These are phyloP conservation scores for Toxostoma redivivum DNA, from an alignment of 2,113 vertebrate species.

Conservation along the genomic window DNA sequence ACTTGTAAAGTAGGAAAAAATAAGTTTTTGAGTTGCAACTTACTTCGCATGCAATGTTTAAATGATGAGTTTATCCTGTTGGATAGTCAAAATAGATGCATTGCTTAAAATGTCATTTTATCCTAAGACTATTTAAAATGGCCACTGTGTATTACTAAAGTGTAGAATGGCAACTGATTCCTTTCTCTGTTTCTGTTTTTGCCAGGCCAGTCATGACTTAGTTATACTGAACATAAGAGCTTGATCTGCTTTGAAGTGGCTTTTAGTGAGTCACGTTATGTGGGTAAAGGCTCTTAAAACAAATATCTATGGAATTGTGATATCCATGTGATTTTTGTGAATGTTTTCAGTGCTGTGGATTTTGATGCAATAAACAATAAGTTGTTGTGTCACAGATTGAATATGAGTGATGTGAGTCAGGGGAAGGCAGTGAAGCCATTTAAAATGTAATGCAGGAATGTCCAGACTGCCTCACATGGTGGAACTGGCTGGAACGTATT, in stretches of 20 bases:
- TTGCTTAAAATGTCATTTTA: background rate
- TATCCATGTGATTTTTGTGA: background rate
- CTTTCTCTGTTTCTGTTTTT: background rate
- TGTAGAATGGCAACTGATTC: background rate
- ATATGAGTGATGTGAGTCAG: background rate
- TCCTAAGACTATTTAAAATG: background rate
- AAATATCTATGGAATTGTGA: background rate
- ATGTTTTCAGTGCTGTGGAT: background rate
- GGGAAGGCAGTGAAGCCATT: background rate
- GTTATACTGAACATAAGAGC: background rate
- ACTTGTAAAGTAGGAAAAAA: background rate
- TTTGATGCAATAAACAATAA: background rate
- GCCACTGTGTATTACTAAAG: background rate
- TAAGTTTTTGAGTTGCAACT: background rate
- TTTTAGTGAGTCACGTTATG: background rate
- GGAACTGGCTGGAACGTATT: background rate
- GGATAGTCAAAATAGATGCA: background rate
- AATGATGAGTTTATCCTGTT: background rate
- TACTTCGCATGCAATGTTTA: background rate
- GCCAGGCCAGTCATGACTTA: background rate
- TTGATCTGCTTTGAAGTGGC: background rate
- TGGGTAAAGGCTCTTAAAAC: background rate
- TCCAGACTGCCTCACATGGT: background rate
- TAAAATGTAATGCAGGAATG: background rate
- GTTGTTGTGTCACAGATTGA: background rate